Percentiles rank a stretch among this genome's conserved stretches.
Evolutionary conservation across 2,113 vertebrate genomes (phyloP).

Genomic region (Nesospiza acunhae): DNA sequence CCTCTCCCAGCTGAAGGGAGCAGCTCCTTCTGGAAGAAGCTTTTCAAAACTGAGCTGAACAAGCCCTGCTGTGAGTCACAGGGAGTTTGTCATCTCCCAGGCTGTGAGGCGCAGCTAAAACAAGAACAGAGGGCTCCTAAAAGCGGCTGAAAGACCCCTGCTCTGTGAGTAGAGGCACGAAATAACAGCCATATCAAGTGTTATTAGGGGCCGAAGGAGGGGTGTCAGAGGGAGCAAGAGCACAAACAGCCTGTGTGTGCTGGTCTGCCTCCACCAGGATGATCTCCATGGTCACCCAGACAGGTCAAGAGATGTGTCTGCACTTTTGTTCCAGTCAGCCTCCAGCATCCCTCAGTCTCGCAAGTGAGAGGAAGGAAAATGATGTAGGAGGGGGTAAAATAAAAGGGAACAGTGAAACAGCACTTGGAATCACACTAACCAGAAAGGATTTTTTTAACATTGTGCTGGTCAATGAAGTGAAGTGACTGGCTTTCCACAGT

Average conservation of each 20-base stretch:
- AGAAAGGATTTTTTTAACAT: background rate
- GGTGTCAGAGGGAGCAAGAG: background rate
- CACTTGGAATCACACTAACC: background rate
- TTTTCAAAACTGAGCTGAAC: background rate
- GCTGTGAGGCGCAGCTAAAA: background rate
- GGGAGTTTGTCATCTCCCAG: background rate
- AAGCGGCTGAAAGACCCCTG: background rate
- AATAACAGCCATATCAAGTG: background rate
- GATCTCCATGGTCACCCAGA: background rate
- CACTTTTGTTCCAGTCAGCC: background rate
- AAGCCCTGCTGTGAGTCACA: background rate
- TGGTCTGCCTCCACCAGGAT: background rate
- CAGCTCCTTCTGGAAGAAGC: background rate
- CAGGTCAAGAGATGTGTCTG: background rate
- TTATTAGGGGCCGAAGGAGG: background rate
- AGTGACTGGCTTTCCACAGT: background rate
- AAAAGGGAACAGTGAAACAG: background rate
- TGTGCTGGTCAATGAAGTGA: background rate
- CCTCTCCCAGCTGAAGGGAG: background rate
- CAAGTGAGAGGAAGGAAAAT: background rate
- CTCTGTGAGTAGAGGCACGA: background rate
- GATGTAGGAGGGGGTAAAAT: rapidly evolving
- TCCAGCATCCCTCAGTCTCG: background rate
- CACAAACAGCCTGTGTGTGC: background rate
- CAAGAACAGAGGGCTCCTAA: background rate